Evolutionary conservation across 2,888 invertebrate species (phyloP).

Genomic region (Crocallis elinguaria): DNA sequence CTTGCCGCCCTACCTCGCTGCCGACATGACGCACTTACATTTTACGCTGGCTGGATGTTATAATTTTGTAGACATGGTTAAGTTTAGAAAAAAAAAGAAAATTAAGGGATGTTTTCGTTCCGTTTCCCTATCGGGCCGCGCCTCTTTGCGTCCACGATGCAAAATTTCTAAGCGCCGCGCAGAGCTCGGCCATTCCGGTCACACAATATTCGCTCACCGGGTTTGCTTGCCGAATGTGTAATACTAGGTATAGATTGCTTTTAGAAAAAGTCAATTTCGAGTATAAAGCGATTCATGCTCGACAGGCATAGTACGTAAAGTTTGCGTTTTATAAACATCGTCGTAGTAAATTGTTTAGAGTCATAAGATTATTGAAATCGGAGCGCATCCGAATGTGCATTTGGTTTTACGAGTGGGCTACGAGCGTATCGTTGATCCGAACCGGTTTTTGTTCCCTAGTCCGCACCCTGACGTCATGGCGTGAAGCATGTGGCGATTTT

Average conservation of each 20-base stretch:
- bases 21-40: slow-evolving; percentile 23
- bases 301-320: no score
- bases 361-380: background rate
- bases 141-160: slow-evolving; percentile 64
- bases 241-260: no score
- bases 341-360: background rate
- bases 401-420: slow-evolving; percentile 12
- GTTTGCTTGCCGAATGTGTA: slow-evolving; percentile 29
- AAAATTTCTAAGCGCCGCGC: slow-evolving; percentile 71
- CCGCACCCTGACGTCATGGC: slow-evolving; percentile 12
- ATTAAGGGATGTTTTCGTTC: slow-evolving; percentile 49
- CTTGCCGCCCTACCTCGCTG: slow-evolving; percentile 39
- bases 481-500: slow-evolving; percentile 18
- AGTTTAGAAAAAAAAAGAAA: slow-evolving; percentile 44
- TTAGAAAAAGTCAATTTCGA: no score
- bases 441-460: slow-evolving; percentile 14
- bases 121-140: slow-evolving; percentile 46
- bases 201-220: slow-evolving; percentile 36
- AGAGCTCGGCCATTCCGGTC: slow-evolving; percentile 50
- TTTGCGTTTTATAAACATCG: background rate
- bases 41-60: slow-evolving; percentile 11
- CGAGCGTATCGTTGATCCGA: slow-evolving; percentile 4
- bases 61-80: slow-evolving; percentile 5
- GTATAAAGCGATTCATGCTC: no score
- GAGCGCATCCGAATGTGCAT: slow-evolving; percentile 16